phyloP scores from a whole-genome alignment of 2,797 vertebrate species.

The Coranthus polyacanthus region DNA sequence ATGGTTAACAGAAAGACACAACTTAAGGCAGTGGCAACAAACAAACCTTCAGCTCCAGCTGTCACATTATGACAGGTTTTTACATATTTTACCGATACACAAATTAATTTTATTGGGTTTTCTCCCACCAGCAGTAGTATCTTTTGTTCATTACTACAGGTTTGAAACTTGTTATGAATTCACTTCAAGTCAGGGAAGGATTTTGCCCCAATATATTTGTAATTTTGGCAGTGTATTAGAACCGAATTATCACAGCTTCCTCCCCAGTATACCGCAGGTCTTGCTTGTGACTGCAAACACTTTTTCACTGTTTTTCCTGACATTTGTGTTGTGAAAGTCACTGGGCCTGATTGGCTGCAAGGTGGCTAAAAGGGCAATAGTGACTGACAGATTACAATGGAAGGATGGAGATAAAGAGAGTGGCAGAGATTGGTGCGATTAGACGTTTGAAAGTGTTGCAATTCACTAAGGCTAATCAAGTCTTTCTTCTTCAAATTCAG shows the following conservation, averaged over 20 bases:
- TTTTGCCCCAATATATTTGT: slow-evolving; percentile 19
- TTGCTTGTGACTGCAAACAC: neutral
- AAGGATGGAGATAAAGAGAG: slow-evolving; percentile 41
- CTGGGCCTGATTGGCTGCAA: slow-evolving; percentile 49
- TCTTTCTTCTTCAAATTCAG: slow-evolving; percentile 33
- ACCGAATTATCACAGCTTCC: slow-evolving; percentile 11
- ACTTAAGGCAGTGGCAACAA: slow-evolving; percentile 35
- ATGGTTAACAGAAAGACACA: slow-evolving; percentile 29
- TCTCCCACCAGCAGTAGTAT: slow-evolving; percentile 9
- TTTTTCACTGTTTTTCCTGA: slow-evolving; percentile 17
- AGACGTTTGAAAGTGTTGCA: slow-evolving; percentile 50
- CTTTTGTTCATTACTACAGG: no score
- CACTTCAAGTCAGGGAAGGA: slow-evolving; percentile 19
- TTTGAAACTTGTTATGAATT: slow-evolving; percentile 33
- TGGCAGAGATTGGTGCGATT: slow-evolving; percentile 38
- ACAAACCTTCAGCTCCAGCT: slow-evolving; percentile 15
- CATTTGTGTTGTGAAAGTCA: slow-evolving; percentile 68
- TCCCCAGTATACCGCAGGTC: neutral
- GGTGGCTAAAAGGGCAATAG: slow-evolving; percentile 52
- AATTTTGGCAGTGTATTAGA: slow-evolving; percentile 6
- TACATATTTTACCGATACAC: slow-evolving; percentile 25
- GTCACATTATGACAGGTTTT: slow-evolving; percentile 24
- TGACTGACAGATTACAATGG: slow-evolving; percentile 57
- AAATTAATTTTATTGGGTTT: slow-evolving; percentile 54
- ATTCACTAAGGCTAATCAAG: slow-evolving; percentile 41